phyloP scores from a whole-genome alignment of 2,797 vertebrate species.

The Neopelma chrysocephalum region DNA sequence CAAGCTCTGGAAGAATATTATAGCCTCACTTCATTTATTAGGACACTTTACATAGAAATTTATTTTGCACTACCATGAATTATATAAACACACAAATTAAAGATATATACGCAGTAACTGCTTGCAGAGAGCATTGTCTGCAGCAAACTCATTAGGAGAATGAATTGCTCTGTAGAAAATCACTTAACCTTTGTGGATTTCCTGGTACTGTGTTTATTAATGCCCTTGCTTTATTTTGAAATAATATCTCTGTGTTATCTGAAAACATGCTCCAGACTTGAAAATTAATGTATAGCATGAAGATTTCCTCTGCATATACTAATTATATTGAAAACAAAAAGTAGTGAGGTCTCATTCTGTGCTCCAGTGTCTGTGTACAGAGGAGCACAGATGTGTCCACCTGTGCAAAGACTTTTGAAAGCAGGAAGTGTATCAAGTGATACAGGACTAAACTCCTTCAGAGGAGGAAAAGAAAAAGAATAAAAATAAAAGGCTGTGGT shows the following conservation, averaged over 20 bases:
- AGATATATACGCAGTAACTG: not conserved
- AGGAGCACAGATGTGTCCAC: not conserved
- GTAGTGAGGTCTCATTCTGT: not conserved
- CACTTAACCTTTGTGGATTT: conserved; percentile 52
- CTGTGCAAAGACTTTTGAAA: not conserved
- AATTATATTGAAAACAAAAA: not conserved
- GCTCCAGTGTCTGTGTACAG: accelerated
- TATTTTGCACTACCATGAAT: conserved; percentile 26
- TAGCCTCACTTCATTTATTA: conserved; percentile 27
- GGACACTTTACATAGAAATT: conserved; percentile 7
- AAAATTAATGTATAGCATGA: not conserved
- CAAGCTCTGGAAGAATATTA: conserved; percentile 31
- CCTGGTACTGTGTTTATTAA: conserved; percentile 40
- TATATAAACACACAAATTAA: conserved; percentile 39
- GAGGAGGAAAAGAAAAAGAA: not conserved
- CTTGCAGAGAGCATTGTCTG: not conserved
- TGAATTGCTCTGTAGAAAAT: conserved; percentile 26
- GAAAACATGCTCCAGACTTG: conserved; percentile 7
- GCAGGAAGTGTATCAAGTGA: not conserved
- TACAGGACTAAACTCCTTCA: not conserved
- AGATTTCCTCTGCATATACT: not conserved
- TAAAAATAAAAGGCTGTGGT: not conserved
- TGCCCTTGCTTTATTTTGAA: conserved; percentile 28
- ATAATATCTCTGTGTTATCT: not conserved
- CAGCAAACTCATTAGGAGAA: conserved; percentile 18